These are phyloP conservation scores for Schizaphis graminum DNA, from an alignment of 2,888 invertebrate genomes.

Conservation along the genomic window DNA sequence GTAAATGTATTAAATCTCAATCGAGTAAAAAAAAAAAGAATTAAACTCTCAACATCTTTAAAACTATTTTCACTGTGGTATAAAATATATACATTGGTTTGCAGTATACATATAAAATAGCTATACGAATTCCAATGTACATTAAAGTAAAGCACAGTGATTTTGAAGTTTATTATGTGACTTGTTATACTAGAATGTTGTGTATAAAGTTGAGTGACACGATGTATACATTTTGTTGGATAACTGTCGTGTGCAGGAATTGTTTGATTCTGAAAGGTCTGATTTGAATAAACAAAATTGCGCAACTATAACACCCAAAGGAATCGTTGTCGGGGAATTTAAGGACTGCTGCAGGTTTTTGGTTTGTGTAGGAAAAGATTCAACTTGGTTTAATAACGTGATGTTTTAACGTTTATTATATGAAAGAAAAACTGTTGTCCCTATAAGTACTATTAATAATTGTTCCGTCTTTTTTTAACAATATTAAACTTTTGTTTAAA, in stretches of 20 bases:
- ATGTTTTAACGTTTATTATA: background rate
- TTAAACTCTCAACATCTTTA: background rate
- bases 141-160: background rate
- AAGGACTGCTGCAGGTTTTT: background rate
- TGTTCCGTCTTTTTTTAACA: background rate
- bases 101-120: background rate
- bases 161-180: constrained; percentile 4
- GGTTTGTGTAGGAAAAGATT: background rate
- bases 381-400: background rate
- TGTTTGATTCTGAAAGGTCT: constrained; percentile 36
- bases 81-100: background rate
- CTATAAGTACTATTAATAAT: background rate
- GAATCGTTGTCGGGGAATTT: background rate
- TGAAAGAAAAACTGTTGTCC: background rate
- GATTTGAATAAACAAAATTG: constrained; percentile 39
- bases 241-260: constrained; percentile 21
- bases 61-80: background rate
- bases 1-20: background rate
- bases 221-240: constrained; percentile 7
- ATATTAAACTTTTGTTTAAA: background rate
- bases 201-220: background rate
- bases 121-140: background rate
- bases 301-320: constrained; percentile 4
- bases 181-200: constrained; percentile 8
- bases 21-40: background rate